Conservation (phyloP, 2,888 invertebrate genomes). For the Caenorhabditis drosophilae region DNA sequence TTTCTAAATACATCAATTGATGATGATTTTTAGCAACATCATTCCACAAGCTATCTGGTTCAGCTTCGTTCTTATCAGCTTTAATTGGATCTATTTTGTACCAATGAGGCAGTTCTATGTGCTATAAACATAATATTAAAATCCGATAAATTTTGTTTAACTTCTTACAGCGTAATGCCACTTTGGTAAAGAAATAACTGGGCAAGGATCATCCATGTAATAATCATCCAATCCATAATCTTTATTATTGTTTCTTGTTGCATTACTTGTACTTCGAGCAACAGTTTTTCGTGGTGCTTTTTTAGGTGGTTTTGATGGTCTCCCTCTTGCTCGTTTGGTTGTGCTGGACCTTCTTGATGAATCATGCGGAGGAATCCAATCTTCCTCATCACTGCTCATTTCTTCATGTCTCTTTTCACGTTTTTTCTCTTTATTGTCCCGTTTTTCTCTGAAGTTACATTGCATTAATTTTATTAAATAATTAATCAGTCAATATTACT, state of each 20-base stretch:
- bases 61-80: too few relatives aligned
- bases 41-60: constrained; percentile 3
- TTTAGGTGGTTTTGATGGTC: constrained; percentile 3
- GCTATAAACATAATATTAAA: too few relatives aligned
- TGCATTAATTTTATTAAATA: background rate
- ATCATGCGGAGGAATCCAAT: background rate
- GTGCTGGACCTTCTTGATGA: background rate
- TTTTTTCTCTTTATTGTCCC: constrained; percentile 3
- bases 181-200: background rate
- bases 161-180: constrained; percentile 4
- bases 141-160: too few relatives aligned
- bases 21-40: constrained; percentile 27
- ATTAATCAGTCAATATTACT: background rate
- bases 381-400: constrained; percentile 17
- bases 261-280: background rate
- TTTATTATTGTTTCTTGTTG: background rate
- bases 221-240: background rate
- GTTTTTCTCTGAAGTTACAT: constrained; percentile 1
- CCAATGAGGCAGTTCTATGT: too few relatives aligned
- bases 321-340: constrained; percentile 14
- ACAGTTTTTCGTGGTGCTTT: background rate
- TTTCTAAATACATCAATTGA: constrained; percentile 15
- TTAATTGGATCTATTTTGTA: too few relatives aligned
- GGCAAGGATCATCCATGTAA: constrained; percentile 4
- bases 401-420: constrained; percentile 18